phyloP scores from a whole-genome alignment of 2,797 vertebrate genomes.

The Platalea minor region DNA sequence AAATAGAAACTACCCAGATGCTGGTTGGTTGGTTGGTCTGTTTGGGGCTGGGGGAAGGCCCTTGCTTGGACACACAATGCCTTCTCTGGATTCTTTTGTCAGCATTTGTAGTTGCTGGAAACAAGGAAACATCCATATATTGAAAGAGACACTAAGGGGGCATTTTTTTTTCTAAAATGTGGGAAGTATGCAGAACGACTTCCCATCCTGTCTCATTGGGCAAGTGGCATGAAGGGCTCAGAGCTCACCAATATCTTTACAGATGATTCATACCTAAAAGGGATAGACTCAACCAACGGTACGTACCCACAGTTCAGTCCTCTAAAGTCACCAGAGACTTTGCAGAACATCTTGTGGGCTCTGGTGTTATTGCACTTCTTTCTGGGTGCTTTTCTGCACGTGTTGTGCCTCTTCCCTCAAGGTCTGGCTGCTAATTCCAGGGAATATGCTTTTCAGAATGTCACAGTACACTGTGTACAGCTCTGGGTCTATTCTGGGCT shows the following conservation, averaged over 20 bases:
- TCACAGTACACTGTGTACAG: conserved; percentile 56
- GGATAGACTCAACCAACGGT: not conserved
- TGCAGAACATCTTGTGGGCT: not conserved
- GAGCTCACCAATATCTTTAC: conserved; percentile 39
- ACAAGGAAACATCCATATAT: not conserved
- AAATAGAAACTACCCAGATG: conserved; percentile 70
- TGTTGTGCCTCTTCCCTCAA: conserved; percentile 39
- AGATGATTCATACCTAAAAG: not conserved
- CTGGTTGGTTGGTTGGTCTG: conserved; percentile 52
- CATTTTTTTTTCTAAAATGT: not conserved
- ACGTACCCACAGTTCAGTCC: not conserved
- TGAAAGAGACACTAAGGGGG: conserved; percentile 29
- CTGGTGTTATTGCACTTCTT: not conserved
- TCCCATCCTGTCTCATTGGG: not conserved
- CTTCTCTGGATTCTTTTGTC: conserved; percentile 13
- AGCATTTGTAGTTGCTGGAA: conserved; percentile 24
- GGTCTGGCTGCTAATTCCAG: conserved; percentile 54
- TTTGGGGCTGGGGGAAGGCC: conserved; percentile 45
- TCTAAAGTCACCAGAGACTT: not conserved
- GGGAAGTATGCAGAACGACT: not conserved
- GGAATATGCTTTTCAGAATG: conserved; percentile 59
- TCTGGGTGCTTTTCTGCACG: not conserved
- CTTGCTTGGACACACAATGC: not conserved
- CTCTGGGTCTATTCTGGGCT: conserved; percentile 58
- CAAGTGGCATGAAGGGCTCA: conserved; percentile 37